Base-by-base conservation (phyloP, 2,888 invertebrate genomes). In the Nemoura dubitans region DNA sequence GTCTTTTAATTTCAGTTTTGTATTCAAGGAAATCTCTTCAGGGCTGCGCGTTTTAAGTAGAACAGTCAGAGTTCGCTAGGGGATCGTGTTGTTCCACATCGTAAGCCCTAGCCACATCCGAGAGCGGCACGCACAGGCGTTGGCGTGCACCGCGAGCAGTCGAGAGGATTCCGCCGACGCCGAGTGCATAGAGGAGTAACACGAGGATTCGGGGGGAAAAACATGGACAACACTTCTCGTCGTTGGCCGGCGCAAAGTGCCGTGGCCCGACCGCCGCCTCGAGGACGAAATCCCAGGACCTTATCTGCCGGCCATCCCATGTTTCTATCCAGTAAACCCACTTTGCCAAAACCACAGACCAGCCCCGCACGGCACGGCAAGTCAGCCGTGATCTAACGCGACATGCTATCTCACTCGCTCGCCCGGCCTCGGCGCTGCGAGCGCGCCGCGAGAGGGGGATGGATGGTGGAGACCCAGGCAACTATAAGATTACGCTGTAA, bases 401-500 rank as follows among this genome's bases (percentile, higher is more conserved):
- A 76, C 84, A 28, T 26, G 84, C 84, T 84, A 16, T 76, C 84
- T 76, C 76, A 28, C 59, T 76, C 36, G 25, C 59, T 76, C 36
- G 7, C 25, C 10, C 83, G 30, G 83, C 36, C n/a, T 30, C 36
- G 36, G 5, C 10, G 43, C 26, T 6, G 7, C 42, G 6, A 26
- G 59, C 1, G 14, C 59, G 42, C 0, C 28, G 30, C 2, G 82
- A 82, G 36, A 26, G 16, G 28, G 25, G 78, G 27, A 83, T 5
- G 83, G n/a, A 83, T 10, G 21, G 21, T 5, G 27, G 27, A 28
- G 30, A 81, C 81, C 81, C 5, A 81, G 7, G 28, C 81, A 28
- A 29, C 81, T 81, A 26, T 59, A 84, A 84, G 84, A 84, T 84
- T 84, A 84, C 84, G 84, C 29, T 25, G 84, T 84, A 84, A 76